Evolutionary conservation across 2,113 vertebrate species (phyloP).

Genomic region (Tupaia tana): DNA sequence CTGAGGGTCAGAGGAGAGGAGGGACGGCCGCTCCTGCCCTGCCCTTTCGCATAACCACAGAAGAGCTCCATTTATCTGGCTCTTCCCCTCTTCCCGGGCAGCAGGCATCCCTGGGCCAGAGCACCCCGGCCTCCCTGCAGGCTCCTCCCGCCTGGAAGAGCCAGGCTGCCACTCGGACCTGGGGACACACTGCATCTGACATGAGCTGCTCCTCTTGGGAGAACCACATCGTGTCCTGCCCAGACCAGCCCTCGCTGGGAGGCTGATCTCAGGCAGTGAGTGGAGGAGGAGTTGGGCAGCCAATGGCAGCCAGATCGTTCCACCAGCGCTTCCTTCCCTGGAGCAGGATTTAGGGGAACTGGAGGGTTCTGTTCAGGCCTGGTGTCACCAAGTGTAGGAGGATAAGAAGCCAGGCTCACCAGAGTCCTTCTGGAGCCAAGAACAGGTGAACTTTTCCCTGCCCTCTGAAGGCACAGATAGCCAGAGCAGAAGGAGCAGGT

Average conservation of each 20-base stretch:
- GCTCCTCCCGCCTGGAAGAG: neutral
- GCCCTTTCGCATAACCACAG: neutral
- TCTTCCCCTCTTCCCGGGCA: too few relatives aligned
- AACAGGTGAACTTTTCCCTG: neutral
- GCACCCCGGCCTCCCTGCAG: neutral
- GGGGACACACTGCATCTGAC: neutral
- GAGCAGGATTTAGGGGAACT: neutral
- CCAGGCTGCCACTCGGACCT: neutral
- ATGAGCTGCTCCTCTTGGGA: neutral
- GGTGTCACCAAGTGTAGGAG: neutral
- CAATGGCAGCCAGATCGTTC: neutral
- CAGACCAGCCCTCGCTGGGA: too few relatives aligned
- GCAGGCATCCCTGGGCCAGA: neutral
- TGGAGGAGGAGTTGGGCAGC: neutral
- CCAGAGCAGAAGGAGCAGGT: accelerated
- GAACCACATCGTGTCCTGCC: too few relatives aligned
- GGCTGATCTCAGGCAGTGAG: neutral
- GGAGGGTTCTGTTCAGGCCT: neutral
- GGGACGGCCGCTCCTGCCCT: neutral
- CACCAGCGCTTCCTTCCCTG: neutral
- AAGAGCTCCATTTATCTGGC: too few relatives aligned
- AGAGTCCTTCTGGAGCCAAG: neutral
- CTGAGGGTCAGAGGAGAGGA: neutral
- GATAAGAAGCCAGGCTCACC: neutral
- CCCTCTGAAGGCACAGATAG: neutral